Base-by-base conservation (phyloP, 2,797 vertebrate species). In the Neomorphus geoffroyi region DNA sequence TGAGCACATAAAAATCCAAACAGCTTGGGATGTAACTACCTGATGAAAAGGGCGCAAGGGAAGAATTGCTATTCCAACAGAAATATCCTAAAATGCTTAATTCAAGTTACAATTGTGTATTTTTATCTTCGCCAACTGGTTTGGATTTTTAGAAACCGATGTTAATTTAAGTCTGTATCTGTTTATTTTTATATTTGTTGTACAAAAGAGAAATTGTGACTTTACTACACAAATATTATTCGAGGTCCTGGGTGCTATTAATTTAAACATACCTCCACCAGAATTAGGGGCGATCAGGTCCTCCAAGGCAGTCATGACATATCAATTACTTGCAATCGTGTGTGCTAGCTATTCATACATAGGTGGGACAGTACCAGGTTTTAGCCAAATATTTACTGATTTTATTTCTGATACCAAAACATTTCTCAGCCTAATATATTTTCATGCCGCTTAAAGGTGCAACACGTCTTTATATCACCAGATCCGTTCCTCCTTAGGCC, bases 111-210 rank as follows among this genome's bases (percentile, higher is more conserved):
- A 89, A 88, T 96, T 12, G 57, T 7, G 0, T 91, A 69, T 94
- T 94, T 92, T 95, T 96, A 50, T 94, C 93, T 94, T 89, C 86
- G 78, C 96, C 96, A 96, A 72, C 95, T 96, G 96, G 95, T 97
- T 96, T 97, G 96, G 96, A 94, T 86, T 91, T 95, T 94, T 93
- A 94, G 94, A 87, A 92, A 62, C 83, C 23, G 10, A 79, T 85
- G 84, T 93, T 97, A 95, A 95, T 94, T 96, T 97, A 96, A 94
- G 93, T 94, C 93, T 94, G 89, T 96, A 93, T 95, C 94, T 96
- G 93, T 96, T 94, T 97, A 96, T 94, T 97, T 96, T 94, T 96
- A 15, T 97, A 93, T 93, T 92, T 96, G 88, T 88, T 97, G 94
- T 96, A 92, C 95, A 95, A 96, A 96, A 93, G 92, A 95, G 88